Conservation (phyloP, 35 echinoderm and acorn worm genomes). For the Patiria miniata region DNA sequence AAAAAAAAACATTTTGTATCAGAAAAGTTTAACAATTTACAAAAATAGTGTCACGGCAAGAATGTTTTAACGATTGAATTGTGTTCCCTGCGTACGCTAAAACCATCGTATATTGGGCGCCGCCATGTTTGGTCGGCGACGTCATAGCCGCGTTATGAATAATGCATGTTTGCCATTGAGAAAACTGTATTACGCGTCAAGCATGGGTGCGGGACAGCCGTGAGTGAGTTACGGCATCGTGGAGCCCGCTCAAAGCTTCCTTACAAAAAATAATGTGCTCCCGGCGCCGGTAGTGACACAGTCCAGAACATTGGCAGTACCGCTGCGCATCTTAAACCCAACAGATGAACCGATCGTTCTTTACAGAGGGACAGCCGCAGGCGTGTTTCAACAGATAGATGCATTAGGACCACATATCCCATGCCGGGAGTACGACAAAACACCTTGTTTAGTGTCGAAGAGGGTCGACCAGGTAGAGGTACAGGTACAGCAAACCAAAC, state of each 20-base stretch:
- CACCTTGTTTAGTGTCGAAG: too few species aligned
- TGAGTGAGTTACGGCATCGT: neutral
- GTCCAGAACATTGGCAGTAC: neutral
- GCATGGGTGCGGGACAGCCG: neutral
- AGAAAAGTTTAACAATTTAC: too few species aligned
- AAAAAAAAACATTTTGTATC: too few species aligned
- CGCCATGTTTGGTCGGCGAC: too few species aligned
- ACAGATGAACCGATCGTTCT: neutral
- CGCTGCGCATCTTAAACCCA: slow-evolving; percentile 18
- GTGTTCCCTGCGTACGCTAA: too few species aligned
- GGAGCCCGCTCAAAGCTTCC: neutral
- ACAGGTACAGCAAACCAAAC: neutral
- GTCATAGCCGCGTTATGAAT: too few species aligned
- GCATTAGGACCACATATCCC: neutral
- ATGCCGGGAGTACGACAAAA: neutral
- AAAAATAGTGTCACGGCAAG: too few species aligned
- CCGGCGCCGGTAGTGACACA: neutral
- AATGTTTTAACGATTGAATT: too few species aligned
- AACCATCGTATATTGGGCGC: too few species aligned
- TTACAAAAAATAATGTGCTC: neutral
- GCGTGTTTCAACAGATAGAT: neutral
- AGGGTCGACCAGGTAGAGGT: neutral
- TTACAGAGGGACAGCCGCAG: neutral
- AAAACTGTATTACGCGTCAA: neutral
- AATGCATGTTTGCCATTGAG: neutral